Base-by-base conservation (phyloP, 2,797 vertebrate species). In the Syndactyla subalaris region DNA sequence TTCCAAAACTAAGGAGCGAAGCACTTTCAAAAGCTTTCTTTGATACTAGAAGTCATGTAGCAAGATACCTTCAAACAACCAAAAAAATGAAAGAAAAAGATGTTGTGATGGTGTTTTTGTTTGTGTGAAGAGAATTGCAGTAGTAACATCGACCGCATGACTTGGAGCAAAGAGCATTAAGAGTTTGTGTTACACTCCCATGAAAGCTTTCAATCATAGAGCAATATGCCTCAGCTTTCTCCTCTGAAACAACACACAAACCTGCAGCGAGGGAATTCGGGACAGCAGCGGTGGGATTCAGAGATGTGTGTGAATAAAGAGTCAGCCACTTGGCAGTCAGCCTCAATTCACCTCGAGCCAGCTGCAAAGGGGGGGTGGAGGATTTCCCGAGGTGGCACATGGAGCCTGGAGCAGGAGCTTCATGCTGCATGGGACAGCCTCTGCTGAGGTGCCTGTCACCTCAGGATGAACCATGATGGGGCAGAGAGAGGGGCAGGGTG, bases 301-400 rank as follows among this genome's bases (percentile, higher is more conserved):
- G 75, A 32, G 58, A 6, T 0, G 1, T 20, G 29, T 22, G 41
- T 18, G 51, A 55, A 29, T 3, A 18, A 49, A 9, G 3, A 54
- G 15, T 11, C 36, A 38, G 2, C 51, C 59, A 41, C 38, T n/a
- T 65, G 51, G 26, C 82, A 38, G 36, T 36, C 34, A 21, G 49
- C 58, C 46, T 61, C 36, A 7, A 6, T 22, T 76, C 41, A 36
- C 34, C 48, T 48, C 0, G 0, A 71, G 58, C 23, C 5, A 1
- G 1, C 41, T 29, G 18, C 51, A 27, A 27, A 41, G 43, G 15
- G 3, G 24, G 11, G 18, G 8, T 11, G 39, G 29, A 61, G n/a
- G 68, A 36, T 61, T 74, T 91, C 38, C 70, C 0, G 0, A 54
- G 38, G 17, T n/a, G 54, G 11, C 7, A 32, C 16, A 13, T 0